Conservation (phyloP, 1,140 invertebrate genomes). For the Phymorhynchus buccinoides region DNA sequence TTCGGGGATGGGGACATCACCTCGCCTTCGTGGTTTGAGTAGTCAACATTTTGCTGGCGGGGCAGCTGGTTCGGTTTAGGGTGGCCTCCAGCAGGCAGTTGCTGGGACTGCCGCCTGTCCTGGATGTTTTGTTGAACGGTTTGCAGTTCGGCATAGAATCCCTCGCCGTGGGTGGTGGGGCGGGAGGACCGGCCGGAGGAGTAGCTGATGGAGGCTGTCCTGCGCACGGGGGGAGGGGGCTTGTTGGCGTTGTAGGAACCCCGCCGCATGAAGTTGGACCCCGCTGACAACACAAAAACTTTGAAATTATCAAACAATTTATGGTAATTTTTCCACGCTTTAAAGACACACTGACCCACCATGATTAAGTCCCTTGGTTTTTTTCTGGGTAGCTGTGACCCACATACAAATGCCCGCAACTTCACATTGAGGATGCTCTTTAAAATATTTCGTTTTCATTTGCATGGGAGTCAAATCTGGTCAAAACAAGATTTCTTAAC, state of each 20-base stretch:
- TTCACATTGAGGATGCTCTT: too few relatives aligned
- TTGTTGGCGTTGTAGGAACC: constrained; percentile 81
- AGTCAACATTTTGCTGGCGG: constrained; percentile 34
- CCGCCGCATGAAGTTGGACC: constrained; percentile 72
- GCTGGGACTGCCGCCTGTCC: constrained; percentile 34
- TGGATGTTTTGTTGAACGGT: constrained; percentile 49
- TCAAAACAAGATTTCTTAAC: too few relatives aligned
- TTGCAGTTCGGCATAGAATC: constrained; percentile 60
- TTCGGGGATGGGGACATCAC: constrained; percentile 40
- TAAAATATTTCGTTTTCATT: too few relatives aligned
- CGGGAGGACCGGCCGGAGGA: constrained; percentile 47
- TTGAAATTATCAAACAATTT: too few relatives aligned
- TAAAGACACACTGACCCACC: too few relatives aligned
- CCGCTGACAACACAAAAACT: constrained; percentile 48
- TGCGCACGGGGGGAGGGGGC: constrained; percentile 87
- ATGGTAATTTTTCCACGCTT: too few relatives aligned
- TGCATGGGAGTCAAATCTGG: too few relatives aligned
- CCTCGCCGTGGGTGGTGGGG: constrained; percentile 51
- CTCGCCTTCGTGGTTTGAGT: neutral
- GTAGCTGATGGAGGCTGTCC: constrained; percentile 81
- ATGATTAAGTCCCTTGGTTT: too few relatives aligned
- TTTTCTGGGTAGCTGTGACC: too few relatives aligned
- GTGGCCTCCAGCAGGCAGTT: constrained; percentile 27
- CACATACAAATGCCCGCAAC: too few relatives aligned
- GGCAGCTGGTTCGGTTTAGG: neutral